These are phyloP conservation scores for Polyodon spathula DNA, from an alignment of 2,113 vertebrate genomes.

Conservation along the genomic window DNA sequence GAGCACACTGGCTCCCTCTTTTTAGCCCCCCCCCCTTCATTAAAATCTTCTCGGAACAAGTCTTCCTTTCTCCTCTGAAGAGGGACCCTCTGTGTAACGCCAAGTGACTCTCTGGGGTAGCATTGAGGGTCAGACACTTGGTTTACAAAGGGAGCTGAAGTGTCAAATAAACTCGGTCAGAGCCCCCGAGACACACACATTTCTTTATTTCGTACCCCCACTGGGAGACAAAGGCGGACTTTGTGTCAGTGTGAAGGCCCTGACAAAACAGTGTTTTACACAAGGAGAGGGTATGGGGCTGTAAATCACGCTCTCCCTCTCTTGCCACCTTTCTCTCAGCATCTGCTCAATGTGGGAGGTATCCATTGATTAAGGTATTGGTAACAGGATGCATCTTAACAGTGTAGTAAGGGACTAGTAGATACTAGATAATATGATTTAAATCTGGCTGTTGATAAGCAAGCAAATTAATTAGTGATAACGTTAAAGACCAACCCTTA, in stretches of 20 bases:
- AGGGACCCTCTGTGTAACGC: conserved; percentile 88
- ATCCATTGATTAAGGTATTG: no score
- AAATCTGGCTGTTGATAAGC: no score
- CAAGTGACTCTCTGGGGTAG: conserved; percentile 85
- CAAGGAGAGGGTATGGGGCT: conserved; percentile 32
- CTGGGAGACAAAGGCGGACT: conserved; percentile 75
- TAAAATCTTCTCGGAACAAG: conserved; percentile 84
- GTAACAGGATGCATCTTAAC: no score
- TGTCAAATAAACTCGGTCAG: conserved; percentile 87
- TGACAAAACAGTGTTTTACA: conserved; percentile 53
- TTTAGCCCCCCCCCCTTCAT: conserved; percentile 51
- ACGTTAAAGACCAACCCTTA: no score
- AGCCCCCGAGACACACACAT: conserved; percentile 74
- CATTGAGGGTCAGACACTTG: conserved; percentile 81
- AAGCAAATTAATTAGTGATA: no score
- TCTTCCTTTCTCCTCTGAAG: conserved; percentile 87
- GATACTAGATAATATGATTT: no score
- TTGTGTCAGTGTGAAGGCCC: conserved; percentile 69
- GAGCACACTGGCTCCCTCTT: conserved; percentile 36
- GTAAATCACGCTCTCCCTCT: conserved; percentile 31
- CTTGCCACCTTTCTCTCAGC: conserved; percentile 10
- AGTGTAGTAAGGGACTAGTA: no score
- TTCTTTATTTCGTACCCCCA: conserved; percentile 75
- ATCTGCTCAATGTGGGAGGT: conserved; percentile 29
- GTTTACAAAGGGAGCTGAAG: conserved; percentile 81